Evolutionary conservation across 2,113 vertebrate species (phyloP).

Genomic region (Podarcis raffonei): DNA sequence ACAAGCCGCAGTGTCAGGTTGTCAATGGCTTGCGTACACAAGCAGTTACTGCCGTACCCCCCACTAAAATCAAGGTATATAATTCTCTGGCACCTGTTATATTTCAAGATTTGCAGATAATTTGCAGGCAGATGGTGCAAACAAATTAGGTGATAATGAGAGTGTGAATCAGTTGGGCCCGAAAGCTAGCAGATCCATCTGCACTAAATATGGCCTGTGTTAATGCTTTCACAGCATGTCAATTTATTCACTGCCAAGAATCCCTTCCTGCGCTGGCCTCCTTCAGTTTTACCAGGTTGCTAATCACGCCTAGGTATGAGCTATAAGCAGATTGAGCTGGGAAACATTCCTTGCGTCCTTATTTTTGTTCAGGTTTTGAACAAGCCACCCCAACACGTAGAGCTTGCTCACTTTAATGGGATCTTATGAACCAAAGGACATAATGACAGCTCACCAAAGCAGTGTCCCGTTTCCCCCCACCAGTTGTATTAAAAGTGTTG

Average conservation of each 20-base stretch:
- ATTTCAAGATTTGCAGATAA: not conserved
- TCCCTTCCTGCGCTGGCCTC: not conserved
- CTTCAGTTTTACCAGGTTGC: constrained; percentile 8
- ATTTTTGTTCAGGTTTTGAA: constrained; percentile 23
- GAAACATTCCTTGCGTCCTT: constrained; percentile 31
- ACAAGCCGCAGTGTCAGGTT: not conserved
- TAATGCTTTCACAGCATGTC: not conserved
- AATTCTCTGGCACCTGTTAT: not conserved
- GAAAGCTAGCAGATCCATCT: not conserved
- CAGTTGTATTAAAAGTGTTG: constrained; percentile 17
- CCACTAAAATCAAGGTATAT: not conserved
- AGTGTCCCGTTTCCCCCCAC: not conserved
- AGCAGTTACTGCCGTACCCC: not conserved
- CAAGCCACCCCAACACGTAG: constrained; percentile 20
- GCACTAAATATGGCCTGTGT: constrained; percentile 6
- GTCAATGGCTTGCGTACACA: not conserved
- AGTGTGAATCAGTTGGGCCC: not conserved
- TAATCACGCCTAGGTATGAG: constrained; percentile 56
- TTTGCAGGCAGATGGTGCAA: not conserved
- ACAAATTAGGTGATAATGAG: not conserved
- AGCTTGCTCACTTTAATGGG: constrained; percentile 38
- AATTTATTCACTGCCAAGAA: constrained; percentile 36
- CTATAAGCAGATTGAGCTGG: constrained; percentile 22
- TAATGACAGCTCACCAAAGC: constrained; percentile 43
- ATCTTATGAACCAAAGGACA: constrained; percentile 22